phyloP scores from a whole-genome alignment of 2,797 vertebrate species.

The Oreonectes daqikongensis region DNA sequence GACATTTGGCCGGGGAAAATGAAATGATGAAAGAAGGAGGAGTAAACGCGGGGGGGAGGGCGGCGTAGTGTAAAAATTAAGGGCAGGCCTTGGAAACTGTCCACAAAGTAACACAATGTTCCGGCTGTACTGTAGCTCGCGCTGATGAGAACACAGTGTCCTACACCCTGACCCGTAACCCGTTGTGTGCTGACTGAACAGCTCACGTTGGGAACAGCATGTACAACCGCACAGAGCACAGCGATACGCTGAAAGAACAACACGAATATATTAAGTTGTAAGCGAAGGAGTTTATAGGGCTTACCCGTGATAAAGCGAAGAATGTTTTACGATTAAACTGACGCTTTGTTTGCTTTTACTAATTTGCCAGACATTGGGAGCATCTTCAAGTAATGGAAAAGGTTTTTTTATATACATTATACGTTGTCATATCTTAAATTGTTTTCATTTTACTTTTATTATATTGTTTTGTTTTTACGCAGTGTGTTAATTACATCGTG shows the following conservation, averaged over 20 bases:
- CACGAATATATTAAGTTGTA: background rate
- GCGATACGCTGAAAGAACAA: constrained; percentile 25
- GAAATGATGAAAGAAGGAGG: constrained; percentile 64
- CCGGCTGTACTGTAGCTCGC: constrained; percentile 84
- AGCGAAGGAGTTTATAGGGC: background rate
- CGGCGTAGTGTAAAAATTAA: constrained; percentile 74
- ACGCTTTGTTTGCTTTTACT: background rate
- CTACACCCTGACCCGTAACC: constrained; percentile 87
- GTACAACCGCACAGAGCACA: constrained; percentile 64
- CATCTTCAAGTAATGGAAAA: background rate
- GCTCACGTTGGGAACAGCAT: constrained; percentile 72
- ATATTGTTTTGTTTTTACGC: background rate
- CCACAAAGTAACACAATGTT: constrained; percentile 89
- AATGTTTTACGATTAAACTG: background rate
- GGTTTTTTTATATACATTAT: background rate
- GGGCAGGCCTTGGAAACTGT: constrained; percentile 84
- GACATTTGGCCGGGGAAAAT: constrained; percentile 58
- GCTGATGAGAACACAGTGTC: constrained; percentile 86
- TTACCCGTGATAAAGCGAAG: background rate
- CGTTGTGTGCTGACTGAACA: constrained; percentile 74
- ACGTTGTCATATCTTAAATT: background rate
- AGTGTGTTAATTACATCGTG: background rate
- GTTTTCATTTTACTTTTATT: background rate
- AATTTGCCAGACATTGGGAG: background rate
- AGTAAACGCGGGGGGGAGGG: constrained; percentile 64